Evolutionary conservation across 2,113 vertebrate genomes (phyloP).

Genomic region (Cygnus buccinator): DNA sequence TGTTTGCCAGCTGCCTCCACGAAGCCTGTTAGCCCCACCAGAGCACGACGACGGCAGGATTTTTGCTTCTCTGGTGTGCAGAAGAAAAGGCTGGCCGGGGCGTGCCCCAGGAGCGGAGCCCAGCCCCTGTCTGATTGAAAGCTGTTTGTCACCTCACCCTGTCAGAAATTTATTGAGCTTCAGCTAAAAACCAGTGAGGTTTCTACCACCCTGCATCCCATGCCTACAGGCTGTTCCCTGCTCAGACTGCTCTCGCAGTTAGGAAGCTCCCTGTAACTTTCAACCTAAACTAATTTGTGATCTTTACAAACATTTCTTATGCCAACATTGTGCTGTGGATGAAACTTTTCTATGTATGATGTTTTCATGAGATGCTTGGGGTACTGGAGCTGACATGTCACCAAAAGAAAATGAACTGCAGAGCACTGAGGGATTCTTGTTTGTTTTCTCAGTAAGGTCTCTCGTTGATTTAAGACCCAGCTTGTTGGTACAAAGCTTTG

Average conservation of each 20-base stretch:
- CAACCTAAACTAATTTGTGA: background rate
- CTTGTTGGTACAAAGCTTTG: background rate
- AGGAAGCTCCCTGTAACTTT: background rate
- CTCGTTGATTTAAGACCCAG: accelerated
- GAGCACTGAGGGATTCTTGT: background rate
- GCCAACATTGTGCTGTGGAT: background rate
- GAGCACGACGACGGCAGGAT: background rate
- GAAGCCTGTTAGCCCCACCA: background rate
- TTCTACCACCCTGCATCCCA: background rate
- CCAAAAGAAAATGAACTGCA: background rate
- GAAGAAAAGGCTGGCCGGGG: background rate
- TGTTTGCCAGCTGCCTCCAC: background rate
- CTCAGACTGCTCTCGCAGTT: background rate
- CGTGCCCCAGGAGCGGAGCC: background rate
- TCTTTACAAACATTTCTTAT: background rate
- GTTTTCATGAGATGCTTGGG: background rate
- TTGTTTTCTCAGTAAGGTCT: background rate
- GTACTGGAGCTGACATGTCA: background rate
- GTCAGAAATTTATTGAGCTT: background rate
- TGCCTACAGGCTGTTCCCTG: background rate
- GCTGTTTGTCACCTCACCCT: background rate
- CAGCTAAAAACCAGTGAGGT: background rate
- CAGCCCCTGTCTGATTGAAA: background rate
- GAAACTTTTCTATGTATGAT: background rate
- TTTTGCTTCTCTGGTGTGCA: background rate